Conservation (phyloP, 2,888 invertebrate genomes). For the Dasypogon diadema region DNA sequence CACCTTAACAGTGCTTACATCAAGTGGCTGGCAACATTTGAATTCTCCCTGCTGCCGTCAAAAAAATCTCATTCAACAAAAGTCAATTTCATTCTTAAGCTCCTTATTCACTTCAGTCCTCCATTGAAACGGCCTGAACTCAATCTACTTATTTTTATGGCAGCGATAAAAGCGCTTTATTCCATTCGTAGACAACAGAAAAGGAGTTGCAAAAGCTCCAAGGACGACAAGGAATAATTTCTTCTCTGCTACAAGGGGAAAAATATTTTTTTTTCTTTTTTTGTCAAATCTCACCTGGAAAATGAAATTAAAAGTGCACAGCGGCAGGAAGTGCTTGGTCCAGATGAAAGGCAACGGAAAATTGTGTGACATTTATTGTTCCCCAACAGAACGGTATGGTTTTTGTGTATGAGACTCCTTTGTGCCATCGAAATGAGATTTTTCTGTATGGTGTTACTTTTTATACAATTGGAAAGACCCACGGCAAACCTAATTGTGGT, state of each 20-base stretch:
- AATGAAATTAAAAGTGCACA: slow-evolving; percentile 29
- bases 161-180: not conserved
- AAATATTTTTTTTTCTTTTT: not conserved
- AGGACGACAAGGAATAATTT: not conserved
- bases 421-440: not conserved
- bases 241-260: not conserved
- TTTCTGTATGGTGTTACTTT: not conserved
- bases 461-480: not conserved
- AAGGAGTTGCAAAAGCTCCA: not conserved
- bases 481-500: no score
- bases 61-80: no score
- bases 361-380: slow-evolving; percentile 28
- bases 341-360: slow-evolving; percentile 12
- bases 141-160: not conserved
- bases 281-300: slow-evolving; percentile 6
- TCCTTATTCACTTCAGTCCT: not conserved
- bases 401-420: not conserved
- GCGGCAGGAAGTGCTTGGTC: not conserved
- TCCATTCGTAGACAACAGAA: not conserved
- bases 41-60: no score
- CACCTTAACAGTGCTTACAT: no score
- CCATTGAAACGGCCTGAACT: not conserved
- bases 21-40: no score
- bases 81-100: not conserved
- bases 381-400: not conserved